Conservation (phyloP, 2,113 vertebrate species). For the Bucco capensis region DNA sequence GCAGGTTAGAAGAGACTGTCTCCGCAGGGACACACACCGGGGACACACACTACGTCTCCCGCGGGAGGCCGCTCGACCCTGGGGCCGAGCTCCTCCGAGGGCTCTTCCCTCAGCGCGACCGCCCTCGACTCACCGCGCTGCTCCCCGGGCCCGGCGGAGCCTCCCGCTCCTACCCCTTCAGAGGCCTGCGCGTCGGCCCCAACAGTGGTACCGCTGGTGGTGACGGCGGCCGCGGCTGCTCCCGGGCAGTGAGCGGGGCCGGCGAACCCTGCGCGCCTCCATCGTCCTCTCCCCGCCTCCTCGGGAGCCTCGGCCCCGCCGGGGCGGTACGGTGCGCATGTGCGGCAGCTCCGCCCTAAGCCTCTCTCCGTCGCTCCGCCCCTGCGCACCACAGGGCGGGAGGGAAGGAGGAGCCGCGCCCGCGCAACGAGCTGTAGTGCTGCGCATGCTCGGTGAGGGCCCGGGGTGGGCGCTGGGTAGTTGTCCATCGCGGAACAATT, state of each 20-base stretch:
- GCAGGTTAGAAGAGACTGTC: not conserved
- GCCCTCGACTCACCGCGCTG: not conserved
- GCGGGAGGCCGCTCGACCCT: not conserved
- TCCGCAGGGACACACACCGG: not conserved
- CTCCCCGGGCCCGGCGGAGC: not conserved
- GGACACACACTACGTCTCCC: not conserved
- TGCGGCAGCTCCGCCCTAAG: fast-evolving
- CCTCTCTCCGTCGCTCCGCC: not conserved
- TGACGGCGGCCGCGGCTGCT: not conserved
- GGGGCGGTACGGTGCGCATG: not conserved
- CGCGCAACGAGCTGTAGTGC: not conserved
- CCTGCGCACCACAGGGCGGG: not conserved
- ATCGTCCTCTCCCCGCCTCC: constrained; percentile 9
- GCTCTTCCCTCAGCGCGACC: not conserved
- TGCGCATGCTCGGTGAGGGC: not conserved
- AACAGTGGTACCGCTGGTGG: not conserved
- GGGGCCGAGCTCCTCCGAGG: not conserved
- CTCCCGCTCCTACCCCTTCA: not conserved
- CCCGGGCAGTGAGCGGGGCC: not conserved
- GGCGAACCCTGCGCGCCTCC: not conserved
- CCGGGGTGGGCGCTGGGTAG: no score
- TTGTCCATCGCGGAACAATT: no score
- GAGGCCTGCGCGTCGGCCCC: not conserved
- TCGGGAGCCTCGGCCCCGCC: not conserved
- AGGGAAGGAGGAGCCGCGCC: not conserved